Evolutionary conservation across 2,113 vertebrate genomes (phyloP).

Genomic region (Pseudopodoces humilis): DNA sequence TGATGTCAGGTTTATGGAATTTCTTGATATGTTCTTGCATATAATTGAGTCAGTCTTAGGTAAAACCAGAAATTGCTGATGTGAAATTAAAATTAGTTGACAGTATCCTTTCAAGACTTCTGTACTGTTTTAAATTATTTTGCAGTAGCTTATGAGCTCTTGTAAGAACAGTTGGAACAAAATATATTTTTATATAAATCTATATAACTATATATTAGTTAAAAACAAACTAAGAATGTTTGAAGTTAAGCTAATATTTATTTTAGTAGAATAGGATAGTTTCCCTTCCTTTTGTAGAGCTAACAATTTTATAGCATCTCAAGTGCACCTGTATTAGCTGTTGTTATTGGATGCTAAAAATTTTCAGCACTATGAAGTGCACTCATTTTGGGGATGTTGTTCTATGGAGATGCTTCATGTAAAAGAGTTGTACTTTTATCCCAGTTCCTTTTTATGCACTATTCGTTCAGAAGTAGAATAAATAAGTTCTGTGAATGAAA

Average conservation of each 20-base stretch:
- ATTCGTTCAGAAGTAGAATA: background rate
- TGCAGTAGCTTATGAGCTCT: background rate
- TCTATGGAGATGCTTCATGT: background rate
- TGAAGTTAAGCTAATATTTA: background rate
- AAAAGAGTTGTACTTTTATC: background rate
- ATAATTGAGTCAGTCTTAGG: background rate
- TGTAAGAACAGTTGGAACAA: background rate
- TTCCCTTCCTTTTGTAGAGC: background rate
- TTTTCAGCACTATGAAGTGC: background rate
- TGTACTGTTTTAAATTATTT: background rate
- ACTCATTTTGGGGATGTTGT: accelerated
- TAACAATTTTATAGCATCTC: background rate
- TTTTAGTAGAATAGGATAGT: background rate
- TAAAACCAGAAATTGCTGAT: background rate
- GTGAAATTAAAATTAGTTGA: background rate
- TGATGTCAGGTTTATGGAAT: background rate
- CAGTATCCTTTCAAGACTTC: background rate
- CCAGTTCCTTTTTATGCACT: background rate
- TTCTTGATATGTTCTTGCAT: background rate
- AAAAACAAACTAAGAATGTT: background rate
- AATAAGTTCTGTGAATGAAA: slow-evolving; percentile 14
- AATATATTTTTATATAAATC: background rate
- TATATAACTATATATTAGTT: too few relatives aligned
- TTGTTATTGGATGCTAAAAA: background rate
- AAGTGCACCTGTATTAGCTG: background rate